Base-by-base conservation (phyloP, 1,140 invertebrate genomes). In the Varroa destructor region DNA sequence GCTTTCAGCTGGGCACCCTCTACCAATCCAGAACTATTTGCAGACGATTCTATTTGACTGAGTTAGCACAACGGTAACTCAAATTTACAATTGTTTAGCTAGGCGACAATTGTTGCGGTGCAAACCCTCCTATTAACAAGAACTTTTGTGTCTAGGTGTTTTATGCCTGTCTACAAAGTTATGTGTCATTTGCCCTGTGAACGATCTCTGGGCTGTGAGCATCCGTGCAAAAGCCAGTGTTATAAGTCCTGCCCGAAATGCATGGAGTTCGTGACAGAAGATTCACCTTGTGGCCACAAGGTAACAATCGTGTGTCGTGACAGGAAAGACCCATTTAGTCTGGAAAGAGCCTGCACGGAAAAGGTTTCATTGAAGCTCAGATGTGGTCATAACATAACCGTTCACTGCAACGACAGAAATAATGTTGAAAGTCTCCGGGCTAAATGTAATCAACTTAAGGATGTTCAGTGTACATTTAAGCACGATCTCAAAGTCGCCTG, bases 371-470 rank as follows among this genome's bases (percentile, higher is more conserved):
- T 67, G 14, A 10, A 14, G 12, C 61, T 67, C 12, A 40, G 5
- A n/a, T 67, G 61, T 37, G 61, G 61, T 14, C 61, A 67, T 46
- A 67, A 14, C 5, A 14, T 36, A 12, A 67, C 1, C 1, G 12
- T 67, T 46, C 12, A n/a, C 3, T 67, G 61, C 37, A 3, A 36
- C 42, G 10, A 46, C 12, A 54, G 70, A 14, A 57, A 58, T 43
- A 55, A 73, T 37, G 12, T 57, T 1, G 56, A 51, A 70, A 51
- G 14, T 25, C 37, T 73, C 56, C 86, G 85, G 75, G 72, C 76
- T 54, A 78, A 79, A 55, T 86, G 86, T 76, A 73, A 71, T 1
- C 73, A 56, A 67, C 12, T 3, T 14, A 67, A 40, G 3, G 8
- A 4, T 25, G 61, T 67, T 14, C 1, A 40, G 12, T 67, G 61